These are phyloP conservation scores for Bombus impatiens DNA, from an alignment of 1,140 invertebrate species.

Conservation along the genomic window DNA sequence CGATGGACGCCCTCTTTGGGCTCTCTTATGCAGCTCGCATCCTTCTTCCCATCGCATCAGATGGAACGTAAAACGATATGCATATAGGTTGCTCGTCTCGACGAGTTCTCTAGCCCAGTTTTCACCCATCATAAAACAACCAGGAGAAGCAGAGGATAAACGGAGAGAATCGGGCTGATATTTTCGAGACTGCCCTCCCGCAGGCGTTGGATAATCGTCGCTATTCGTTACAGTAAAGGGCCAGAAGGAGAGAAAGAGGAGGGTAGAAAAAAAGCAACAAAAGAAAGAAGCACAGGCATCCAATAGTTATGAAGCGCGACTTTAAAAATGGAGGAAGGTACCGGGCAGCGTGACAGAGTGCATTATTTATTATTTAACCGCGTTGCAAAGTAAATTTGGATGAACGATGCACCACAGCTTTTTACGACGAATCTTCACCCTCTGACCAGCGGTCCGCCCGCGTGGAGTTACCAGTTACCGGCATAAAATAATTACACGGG, in stretches of 20 bases:
- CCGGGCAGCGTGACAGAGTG: conserved; percentile 47
- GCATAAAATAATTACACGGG: conserved; percentile 51
- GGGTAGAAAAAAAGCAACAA: background rate
- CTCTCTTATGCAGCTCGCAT: conserved; percentile 38
- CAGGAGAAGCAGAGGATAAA: background rate
- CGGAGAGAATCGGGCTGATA: background rate
- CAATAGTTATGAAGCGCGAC: conserved; percentile 52
- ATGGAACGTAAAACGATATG: conserved; percentile 3
- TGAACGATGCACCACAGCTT: conserved; percentile 50
- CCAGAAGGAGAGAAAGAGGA: background rate
- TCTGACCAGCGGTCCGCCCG: background rate
- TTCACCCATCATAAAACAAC: background rate
- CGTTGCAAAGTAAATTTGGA: conserved; percentile 56
- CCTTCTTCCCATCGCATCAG: background rate
- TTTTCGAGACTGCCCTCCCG: background rate
- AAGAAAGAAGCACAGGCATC: conserved; percentile 11
- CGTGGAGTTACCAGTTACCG: conserved; percentile 24
- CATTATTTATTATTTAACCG: conserved; percentile 56
- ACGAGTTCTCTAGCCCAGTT: background rate
- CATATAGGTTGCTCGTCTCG: background rate
- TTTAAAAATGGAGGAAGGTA: conserved; percentile 55
- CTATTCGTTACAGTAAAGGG: background rate
- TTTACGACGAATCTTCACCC: conserved; percentile 50
- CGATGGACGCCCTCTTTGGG: conserved; percentile 26
- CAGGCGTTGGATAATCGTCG: conserved; percentile 6